Conservation (phyloP, 2,113 vertebrate species). For the Anser cygnoides region DNA sequence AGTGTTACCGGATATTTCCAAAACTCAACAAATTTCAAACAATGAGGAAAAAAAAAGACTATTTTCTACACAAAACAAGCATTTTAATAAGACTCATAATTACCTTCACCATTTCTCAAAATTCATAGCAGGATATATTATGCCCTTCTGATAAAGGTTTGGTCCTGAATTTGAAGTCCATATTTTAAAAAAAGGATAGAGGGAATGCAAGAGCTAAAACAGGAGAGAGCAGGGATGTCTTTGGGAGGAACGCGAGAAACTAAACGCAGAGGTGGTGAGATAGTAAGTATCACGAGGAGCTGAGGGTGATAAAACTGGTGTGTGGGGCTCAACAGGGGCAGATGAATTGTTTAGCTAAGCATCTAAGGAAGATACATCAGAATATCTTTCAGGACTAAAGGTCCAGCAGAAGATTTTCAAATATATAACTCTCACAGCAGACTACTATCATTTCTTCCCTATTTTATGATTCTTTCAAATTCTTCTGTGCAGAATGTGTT, state of each 20-base stretch:
- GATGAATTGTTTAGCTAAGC: not conserved
- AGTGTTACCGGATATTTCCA: not conserved
- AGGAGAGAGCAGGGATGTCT: not conserved
- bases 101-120: not conserved
- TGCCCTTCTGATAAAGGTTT: not conserved
- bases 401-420: not conserved
- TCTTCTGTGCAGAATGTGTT: not conserved
- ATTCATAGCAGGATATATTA: not conserved
- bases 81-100: not conserved
- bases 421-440: not conserved
- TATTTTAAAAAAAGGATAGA: not conserved
- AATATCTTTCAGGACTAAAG: not conserved
- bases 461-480: not conserved
- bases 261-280: not conserved
- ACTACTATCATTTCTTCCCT: not conserved
- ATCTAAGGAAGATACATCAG: not conserved
- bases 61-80: not conserved
- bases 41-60: rapidly evolving
- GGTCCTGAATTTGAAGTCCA: not conserved
- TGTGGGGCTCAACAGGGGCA: not conserved
- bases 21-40: not conserved
- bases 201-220: not conserved
- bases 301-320: not conserved
- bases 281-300: not conserved
- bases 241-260: not conserved